Conservation (phyloP, 1,140 invertebrate genomes). For the Cylas formicarius region DNA sequence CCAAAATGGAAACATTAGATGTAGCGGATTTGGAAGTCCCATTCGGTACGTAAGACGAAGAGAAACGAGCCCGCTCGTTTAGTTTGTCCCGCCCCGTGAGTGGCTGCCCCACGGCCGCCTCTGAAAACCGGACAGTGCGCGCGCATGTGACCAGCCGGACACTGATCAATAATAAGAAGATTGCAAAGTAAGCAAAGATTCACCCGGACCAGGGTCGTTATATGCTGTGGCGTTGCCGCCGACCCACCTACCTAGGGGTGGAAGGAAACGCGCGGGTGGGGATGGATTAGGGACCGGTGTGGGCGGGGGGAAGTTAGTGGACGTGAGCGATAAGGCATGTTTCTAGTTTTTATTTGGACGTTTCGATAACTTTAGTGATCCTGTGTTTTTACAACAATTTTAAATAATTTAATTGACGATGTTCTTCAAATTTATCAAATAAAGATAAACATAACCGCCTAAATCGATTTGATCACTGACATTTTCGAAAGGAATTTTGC, state of each 20-base stretch:
- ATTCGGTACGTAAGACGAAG: no score
- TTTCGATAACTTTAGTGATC: no score
- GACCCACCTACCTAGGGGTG: constrained; percentile 25
- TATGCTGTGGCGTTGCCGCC: no score
- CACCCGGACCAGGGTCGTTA: constrained; percentile 30
- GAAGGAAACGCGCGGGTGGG: constrained; percentile 1
- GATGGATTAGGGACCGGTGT: background rate
- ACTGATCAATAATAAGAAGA: constrained; percentile 43
- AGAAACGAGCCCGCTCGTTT: no score
- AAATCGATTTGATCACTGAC: no score
- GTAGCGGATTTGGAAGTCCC: no score
- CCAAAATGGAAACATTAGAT: no score
- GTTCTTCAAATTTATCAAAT: no score
- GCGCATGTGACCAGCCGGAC: constrained; percentile 39
- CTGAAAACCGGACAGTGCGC: constrained; percentile 22
- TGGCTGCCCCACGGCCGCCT: constrained; percentile 17
- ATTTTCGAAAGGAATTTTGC: no score
- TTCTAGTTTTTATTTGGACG: background rate
- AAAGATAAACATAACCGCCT: no score
- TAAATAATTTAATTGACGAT: no score
- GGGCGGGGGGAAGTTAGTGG: constrained; percentile 11
- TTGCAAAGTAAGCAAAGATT: constrained; percentile 43
- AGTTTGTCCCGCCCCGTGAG: constrained; percentile 3
- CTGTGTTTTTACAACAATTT: no score
- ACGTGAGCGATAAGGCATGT: constrained; percentile 16